phyloP scores from a whole-genome alignment of 1,140 invertebrate species.

The Lycorma delicatula region DNA sequence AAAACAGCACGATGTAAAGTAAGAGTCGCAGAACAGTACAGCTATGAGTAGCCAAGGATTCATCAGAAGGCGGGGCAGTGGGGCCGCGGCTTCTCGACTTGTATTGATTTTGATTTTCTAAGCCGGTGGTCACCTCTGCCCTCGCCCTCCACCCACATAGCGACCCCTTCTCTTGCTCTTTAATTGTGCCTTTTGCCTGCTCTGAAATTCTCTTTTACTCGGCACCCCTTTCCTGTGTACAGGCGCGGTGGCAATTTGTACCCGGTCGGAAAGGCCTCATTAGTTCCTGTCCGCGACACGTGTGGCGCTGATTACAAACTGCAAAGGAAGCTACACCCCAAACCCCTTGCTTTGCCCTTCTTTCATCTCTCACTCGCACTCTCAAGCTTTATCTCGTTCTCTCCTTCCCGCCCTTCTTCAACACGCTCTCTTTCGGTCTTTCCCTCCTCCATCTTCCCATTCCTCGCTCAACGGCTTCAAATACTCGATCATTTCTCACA shows the following conservation, averaged over 20 bases:
- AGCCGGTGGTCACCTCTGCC: conserved; percentile 7
- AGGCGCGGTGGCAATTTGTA: not conserved
- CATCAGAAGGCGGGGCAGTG: no score
- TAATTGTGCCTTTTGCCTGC: conserved; percentile 19
- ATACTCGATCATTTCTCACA: no score
- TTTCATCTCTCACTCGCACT: not conserved
- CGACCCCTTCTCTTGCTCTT: not conserved
- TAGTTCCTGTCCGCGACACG: conserved; percentile 22
- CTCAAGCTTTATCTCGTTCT: not conserved
- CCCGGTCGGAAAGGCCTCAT: conserved; percentile 14
- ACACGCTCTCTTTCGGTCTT: not conserved
- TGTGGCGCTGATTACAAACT: conserved; percentile 13
- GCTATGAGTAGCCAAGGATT: no score
- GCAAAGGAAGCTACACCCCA: not conserved
- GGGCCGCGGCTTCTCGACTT: not conserved
- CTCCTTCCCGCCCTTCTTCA: not conserved
- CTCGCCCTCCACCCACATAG: not conserved
- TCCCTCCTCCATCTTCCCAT: not conserved
- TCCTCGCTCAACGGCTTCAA: no score
- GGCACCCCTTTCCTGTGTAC: conserved; percentile 7
- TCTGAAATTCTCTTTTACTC: conserved; percentile 19
- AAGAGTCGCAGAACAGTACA: no score
- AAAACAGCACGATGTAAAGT: no score
- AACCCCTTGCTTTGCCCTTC: not conserved
- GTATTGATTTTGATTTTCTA: conserved; percentile 17